These are phyloP conservation scores for Choreutis nemorana DNA, from an alignment of 2,888 invertebrate genomes.

Conservation along the genomic window DNA sequence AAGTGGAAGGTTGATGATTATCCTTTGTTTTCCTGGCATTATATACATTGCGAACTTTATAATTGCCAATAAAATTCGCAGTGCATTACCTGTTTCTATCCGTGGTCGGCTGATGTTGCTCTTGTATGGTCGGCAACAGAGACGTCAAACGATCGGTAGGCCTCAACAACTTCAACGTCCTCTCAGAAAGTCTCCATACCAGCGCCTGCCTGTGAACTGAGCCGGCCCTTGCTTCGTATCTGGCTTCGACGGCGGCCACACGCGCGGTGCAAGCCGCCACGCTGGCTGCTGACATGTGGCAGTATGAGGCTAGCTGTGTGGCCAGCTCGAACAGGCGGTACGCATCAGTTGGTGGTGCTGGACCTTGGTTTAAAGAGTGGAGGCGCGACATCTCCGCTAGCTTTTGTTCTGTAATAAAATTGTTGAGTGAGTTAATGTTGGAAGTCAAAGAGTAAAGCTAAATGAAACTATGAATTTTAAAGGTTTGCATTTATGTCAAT, in stretches of 20 bases:
- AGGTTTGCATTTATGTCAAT: too few relatives aligned
- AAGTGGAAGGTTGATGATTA: too few relatives aligned
- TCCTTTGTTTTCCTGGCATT: too few relatives aligned
- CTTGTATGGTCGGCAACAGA: conserved; percentile 77
- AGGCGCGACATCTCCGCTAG: conserved; percentile 26
- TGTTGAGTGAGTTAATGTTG: too few relatives aligned
- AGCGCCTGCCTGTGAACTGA: conserved; percentile 76
- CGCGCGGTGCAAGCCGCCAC: conserved; percentile 69
- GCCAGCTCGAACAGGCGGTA: conserved; percentile 74
- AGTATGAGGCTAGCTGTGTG: conserved; percentile 74
- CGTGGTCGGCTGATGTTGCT: conserved; percentile 60
- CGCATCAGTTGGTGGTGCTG: conserved; percentile 43
- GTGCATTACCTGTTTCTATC: conserved; percentile 34
- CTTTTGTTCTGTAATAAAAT: conserved; percentile 8
- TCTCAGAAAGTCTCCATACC: conserved; percentile 78
- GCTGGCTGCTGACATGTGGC: conserved; percentile 73
- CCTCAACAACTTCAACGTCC: conserved; percentile 75
- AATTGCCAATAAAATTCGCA: not conserved
- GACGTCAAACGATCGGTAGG: conserved; percentile 78
- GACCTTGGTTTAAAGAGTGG: conserved; percentile 13
- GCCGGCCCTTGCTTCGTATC: conserved; percentile 75
- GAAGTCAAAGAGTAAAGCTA: too few relatives aligned
- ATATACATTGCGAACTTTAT: too few relatives aligned
- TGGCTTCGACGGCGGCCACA: conserved; percentile 70
- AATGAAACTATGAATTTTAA: too few relatives aligned